A percentile compares a stretch with the other conserved stretches of the same genome.
Conservation (phyloP, 2,113 vertebrate genomes). For the Aspiorhynchus laticeps region DNA sequence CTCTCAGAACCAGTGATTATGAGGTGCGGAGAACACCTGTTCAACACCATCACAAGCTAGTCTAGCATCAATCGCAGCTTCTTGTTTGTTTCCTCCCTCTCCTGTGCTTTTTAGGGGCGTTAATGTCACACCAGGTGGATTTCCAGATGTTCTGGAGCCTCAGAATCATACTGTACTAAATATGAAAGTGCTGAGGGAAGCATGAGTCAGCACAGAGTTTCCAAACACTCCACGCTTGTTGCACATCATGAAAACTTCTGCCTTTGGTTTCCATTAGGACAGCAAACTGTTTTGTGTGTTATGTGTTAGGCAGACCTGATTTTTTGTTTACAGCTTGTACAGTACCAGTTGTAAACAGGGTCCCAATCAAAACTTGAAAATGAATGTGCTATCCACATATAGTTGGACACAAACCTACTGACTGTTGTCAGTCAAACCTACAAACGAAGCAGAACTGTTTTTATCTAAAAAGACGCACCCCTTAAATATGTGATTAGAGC, state of each 20-base stretch:
- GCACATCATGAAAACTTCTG: slow-evolving; percentile 32
- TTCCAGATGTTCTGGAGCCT: slow-evolving; percentile 42
- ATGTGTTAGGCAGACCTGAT: neutral
- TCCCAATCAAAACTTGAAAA: neutral
- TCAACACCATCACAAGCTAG: neutral
- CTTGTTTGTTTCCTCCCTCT: neutral
- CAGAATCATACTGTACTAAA: slow-evolving; percentile 37
- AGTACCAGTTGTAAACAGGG: neutral
- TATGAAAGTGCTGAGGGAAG: slow-evolving; percentile 45
- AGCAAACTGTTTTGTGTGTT: too few species aligned
- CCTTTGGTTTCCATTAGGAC: slow-evolving; percentile 24
- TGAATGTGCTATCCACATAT: neutral
- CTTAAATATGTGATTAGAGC: neutral
- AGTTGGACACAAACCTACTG: neutral
- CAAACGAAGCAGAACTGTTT: neutral
- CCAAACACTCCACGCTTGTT: slow-evolving; percentile 43
- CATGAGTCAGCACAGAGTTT: slow-evolving; percentile 42
- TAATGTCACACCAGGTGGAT: slow-evolving; percentile 40
- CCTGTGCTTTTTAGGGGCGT: neutral
- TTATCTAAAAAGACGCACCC: neutral
- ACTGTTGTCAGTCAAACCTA: neutral
- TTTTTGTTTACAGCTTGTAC: neutral
- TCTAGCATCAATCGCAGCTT: neutral
- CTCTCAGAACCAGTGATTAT: slow-evolving; percentile 14
- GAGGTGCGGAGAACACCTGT: neutral